Evolutionary conservation across 2,113 vertebrate species (phyloP).

Genomic region (Brachyhypopomus occidentalis): DNA sequence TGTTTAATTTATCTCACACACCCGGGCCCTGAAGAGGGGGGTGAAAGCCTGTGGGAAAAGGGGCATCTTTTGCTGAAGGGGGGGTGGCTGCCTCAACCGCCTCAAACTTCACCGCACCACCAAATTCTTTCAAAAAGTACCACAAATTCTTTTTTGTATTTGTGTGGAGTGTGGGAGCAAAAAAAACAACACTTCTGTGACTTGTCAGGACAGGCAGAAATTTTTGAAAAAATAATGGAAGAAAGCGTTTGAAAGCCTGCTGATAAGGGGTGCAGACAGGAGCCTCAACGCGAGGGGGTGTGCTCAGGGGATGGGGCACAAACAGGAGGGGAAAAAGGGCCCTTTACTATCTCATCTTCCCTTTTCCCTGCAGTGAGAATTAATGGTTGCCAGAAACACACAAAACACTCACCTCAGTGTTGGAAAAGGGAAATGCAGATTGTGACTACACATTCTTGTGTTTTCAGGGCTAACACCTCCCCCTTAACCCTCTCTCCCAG

Average conservation of each 20-base stretch:
- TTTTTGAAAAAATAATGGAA: not conserved
- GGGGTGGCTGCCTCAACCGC: too few species aligned
- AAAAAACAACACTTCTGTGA: not conserved
- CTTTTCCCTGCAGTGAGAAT: not conserved
- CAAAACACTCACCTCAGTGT: slow-evolving; percentile 19
- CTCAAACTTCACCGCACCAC: too few species aligned
- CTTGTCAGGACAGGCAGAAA: slow-evolving; percentile 23
- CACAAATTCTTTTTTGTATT: not conserved
- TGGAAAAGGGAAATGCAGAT: slow-evolving; percentile 7
- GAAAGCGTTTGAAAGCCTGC: not conserved
- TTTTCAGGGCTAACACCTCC: not conserved
- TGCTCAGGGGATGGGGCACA: slow-evolving; percentile 8
- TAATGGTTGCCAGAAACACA: not conserved
- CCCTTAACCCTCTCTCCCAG: not conserved
- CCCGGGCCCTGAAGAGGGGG: too few species aligned
- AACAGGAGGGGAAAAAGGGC: not conserved
- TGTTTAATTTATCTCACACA: too few species aligned
- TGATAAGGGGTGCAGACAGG: not conserved
- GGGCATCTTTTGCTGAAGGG: too few species aligned
- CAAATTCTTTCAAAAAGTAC: too few species aligned
- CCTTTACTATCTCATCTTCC: slow-evolving; percentile 18
- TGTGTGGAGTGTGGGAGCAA: not conserved
- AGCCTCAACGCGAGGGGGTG: not conserved
- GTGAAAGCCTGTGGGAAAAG: too few species aligned
- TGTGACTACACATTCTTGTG: slow-evolving; percentile 8